Conservation (phyloP, 2,888 invertebrate genomes). For the Tetragonula carbonaria region DNA sequence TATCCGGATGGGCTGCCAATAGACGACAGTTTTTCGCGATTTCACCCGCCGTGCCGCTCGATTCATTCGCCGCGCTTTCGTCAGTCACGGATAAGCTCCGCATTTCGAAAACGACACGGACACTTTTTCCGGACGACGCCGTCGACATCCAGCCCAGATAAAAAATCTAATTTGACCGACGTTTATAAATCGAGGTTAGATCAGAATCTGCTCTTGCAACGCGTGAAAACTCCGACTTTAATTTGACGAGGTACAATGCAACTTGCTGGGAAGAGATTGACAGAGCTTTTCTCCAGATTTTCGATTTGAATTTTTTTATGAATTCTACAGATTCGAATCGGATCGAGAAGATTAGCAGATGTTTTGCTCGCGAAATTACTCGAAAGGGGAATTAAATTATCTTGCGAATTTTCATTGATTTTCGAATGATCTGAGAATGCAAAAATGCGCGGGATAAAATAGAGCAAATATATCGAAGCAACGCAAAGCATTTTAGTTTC, state of each 20-base stretch:
- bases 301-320: not conserved
- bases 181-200: not conserved
- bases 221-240: not conserved
- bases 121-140: too few relatives aligned
- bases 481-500: too few relatives aligned
- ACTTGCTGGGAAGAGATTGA: not conserved
- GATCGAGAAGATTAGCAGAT: too few relatives aligned
- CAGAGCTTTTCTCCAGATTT: not conserved
- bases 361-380: too few relatives aligned
- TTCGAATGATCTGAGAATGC: too few relatives aligned
- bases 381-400: too few relatives aligned
- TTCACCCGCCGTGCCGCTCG: not conserved
- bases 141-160: not conserved
- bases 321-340: not conserved
- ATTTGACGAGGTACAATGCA: not conserved
- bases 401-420: too few relatives aligned
- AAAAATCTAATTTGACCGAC: not conserved
- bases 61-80: not conserved
- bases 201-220: not conserved
- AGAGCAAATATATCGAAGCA: too few relatives aligned
- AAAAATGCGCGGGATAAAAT: too few relatives aligned
- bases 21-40: slow-evolving; percentile 21
- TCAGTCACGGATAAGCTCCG: not conserved
- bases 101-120: not conserved
- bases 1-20: slow-evolving; percentile 13